phyloP scores from a whole-genome alignment of 2,797 vertebrate genomes.

The Garrulus glandarius region DNA sequence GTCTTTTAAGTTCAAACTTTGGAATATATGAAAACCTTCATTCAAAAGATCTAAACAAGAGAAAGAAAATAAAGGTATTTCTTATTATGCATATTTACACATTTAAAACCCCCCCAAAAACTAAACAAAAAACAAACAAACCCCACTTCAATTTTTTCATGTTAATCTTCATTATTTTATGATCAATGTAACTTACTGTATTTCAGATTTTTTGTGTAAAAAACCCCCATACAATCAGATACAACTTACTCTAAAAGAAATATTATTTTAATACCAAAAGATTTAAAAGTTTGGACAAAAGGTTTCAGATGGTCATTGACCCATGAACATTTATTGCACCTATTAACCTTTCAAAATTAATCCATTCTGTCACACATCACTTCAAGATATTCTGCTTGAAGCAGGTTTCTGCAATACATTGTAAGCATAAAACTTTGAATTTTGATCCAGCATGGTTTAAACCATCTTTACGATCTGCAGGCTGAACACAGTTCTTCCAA shows the following conservation, averaged over 20 bases:
- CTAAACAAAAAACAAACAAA: background rate
- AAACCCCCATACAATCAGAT: fast-evolving
- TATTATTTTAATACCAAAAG: background rate
- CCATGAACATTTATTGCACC: background rate
- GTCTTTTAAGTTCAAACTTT: background rate
- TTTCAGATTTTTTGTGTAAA: background rate
- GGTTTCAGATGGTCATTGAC: background rate
- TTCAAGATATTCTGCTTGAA: background rate
- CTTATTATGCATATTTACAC: background rate
- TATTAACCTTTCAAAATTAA: background rate
- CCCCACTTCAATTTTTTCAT: background rate
- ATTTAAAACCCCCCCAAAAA: fast-evolving
- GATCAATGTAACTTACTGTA: background rate
- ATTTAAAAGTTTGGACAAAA: background rate
- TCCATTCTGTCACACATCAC: background rate
- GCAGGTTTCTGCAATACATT: background rate
- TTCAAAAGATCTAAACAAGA: background rate
- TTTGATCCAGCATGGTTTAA: background rate
- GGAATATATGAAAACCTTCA: background rate
- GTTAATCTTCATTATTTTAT: background rate
- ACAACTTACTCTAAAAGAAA: background rate
- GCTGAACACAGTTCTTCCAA: background rate
- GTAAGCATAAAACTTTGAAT: background rate
- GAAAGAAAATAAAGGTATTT: background rate
- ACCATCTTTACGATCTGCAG: background rate